Evolutionary conservation across 2,113 vertebrate species (phyloP), one percentile per base, ranked within the genome.

Genomic region (Oophaga pumilio): DNA sequence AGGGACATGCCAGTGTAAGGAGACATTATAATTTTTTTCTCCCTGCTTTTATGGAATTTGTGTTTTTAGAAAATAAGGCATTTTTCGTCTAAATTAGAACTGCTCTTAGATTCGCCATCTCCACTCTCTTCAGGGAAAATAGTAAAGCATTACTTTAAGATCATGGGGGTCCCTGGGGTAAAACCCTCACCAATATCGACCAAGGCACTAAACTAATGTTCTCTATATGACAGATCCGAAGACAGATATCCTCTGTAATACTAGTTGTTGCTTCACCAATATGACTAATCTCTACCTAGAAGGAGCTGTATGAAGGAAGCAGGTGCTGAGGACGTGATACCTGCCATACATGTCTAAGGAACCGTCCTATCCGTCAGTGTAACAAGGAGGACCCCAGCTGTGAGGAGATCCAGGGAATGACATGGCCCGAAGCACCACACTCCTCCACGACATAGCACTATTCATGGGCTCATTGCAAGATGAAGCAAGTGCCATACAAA

Each of bases 311-410:
- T 88, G 66, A 76, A 33, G 43, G 80, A 83, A 76, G 86, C 86
- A 88, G 69, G 86, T 88, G 86, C 71, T 64, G 43, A 13, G 71
- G 62, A 83, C 60, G 20, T 22, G 49, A 66, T 71, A 33, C 71
- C 57, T 68, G 59, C 43, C 57, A 88, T 76, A 66, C 76, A 83
- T 88, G 79, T 56, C 28, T 76, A 76, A 76, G 69, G 83, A 77
- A 74, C 69, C 59, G 53, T 43, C 7, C 80, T 76, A 68, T 64
- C 59, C 79, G 9, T 64, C 79, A 76, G 86, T 8, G 18, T 74
- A 76, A 86, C 74, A 86, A 57, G 22, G 57, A 76, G 56, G 49
- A 62, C 43, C 26, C 69, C 86, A 83, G 80, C 86, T 83, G 86
- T 64, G 79, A 87, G 86, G 26, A 83, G 60, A 88, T 71, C 66